Base-by-base conservation (phyloP, 1,140 invertebrate species). In the Rhopalosiphum padi region DNA sequence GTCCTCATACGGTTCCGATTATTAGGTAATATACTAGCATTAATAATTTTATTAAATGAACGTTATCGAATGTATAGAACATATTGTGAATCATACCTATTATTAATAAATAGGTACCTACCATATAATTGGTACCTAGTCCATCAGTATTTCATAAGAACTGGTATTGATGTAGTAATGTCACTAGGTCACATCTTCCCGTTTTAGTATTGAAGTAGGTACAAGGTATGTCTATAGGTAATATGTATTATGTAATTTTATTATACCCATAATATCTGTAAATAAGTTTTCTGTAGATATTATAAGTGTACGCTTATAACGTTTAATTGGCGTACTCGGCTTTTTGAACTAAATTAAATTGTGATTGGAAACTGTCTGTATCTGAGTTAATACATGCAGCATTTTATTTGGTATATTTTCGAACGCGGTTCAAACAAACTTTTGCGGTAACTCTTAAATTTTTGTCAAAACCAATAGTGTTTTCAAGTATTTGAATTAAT, bases 161-260 rank as follows among this genome's bases (percentile, higher is more conserved):
- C 48, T 37, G n/a, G 87, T 53, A 88, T 4, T 21, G 8, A 85
- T 41, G 41, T 46, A n/a, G 43, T 51, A 89, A 89, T 89, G 48
- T 89, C 87, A 89, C 87, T 35, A 89, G 87, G 87, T 89, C 87
- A 77, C 30, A 89, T 89, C 48, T 53, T 89, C 87, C 86, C n/a
- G 37, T 89, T 89, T 89, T 35, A 37, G 87, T 53, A 89, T 48
- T 35, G 30, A 48, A 35, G 43, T 48, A 87, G 25, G 21, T 37
- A 7, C 37, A 41, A 23, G 23, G 68, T 85, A 41, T 8, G 41
- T 86, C 4, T n/a, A 37, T 37, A 43, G 41, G 41, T 41, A 85
- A 21, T 18, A 30, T 86, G 37, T 51, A 35, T 48, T 88, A 88
- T 48, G 30, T 35, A 86, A 86, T 86, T 86, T 41, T 43, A 86